Conservation (phyloP, 2,888 invertebrate species). For the Dendrolimus pini region DNA sequence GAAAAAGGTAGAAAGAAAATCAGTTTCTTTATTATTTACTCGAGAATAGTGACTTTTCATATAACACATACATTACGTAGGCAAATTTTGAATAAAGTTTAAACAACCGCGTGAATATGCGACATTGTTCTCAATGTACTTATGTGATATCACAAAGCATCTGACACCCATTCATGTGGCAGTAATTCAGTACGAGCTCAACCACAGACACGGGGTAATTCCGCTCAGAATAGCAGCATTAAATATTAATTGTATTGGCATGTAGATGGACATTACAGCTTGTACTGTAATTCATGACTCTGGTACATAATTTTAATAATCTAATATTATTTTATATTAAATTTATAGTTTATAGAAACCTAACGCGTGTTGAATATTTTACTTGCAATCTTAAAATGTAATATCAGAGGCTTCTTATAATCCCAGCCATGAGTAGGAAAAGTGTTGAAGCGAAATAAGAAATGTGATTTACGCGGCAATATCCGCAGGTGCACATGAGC, state of each 20-base stretch:
- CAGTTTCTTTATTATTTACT: no score
- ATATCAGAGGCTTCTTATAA: not conserved
- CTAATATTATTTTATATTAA: conserved; percentile 18
- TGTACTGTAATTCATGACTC: conserved; percentile 45
- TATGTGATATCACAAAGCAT: conserved; percentile 37
- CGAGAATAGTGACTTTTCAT: no score
- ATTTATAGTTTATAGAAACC: no score
- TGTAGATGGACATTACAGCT: conserved; percentile 57
- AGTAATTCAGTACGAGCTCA: conserved; percentile 63
- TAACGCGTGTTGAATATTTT: no score
- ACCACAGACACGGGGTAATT: conserved; percentile 62
- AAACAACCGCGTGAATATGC: not conserved
- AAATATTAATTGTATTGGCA: conserved; percentile 70
- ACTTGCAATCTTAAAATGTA: no score
- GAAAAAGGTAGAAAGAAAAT: no score
- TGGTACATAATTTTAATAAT: conserved; percentile 43
- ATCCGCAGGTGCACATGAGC: conserved; percentile 61
- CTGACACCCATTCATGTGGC: conserved; percentile 50
- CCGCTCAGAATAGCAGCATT: conserved; percentile 59
- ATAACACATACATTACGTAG: no score
- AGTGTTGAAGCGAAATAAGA: conserved; percentile 57
- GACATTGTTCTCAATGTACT: conserved; percentile 12
- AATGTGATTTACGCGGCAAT: conserved; percentile 67
- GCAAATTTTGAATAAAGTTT: no score
- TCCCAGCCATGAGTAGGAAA: conserved; percentile 22